These are phyloP conservation scores for Gallinago jamesoni DNA, from an alignment of 2,113 vertebrate species.

Conservation along the genomic window DNA sequence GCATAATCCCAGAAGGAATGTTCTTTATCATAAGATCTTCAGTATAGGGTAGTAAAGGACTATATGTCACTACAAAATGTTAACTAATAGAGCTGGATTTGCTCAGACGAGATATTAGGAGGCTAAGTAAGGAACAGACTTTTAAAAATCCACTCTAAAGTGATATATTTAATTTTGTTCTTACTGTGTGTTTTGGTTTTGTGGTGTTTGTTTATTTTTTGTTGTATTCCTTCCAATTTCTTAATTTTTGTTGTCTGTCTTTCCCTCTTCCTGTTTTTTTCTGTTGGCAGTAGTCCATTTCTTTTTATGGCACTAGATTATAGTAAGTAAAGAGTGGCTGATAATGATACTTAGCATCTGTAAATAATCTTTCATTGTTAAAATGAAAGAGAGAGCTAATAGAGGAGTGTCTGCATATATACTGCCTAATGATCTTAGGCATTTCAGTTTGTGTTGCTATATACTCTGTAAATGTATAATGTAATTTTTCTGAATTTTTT, in stretches of 20 bases:
- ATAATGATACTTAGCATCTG: background rate
- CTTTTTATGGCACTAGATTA: background rate
- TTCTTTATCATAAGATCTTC: background rate
- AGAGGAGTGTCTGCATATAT: background rate
- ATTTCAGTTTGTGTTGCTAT: background rate
- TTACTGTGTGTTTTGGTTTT: background rate
- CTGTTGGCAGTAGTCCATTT: background rate
- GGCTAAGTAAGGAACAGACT: background rate
- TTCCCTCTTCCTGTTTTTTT: background rate
- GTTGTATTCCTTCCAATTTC: background rate
- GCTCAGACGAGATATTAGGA: background rate
- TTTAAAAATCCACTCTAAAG: background rate
- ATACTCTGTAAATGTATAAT: background rate
- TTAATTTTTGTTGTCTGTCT: background rate
- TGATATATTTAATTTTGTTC: background rate
- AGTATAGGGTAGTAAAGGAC: background rate
- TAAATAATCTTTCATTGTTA: conserved; percentile 13
- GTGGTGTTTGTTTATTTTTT: background rate
- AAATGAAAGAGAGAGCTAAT: background rate
- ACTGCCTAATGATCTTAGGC: background rate
- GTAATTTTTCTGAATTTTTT: too few species aligned
- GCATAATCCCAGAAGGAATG: background rate
- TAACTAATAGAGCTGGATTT: background rate
- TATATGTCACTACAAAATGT: background rate
- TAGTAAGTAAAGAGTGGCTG: background rate